Conservation (phyloP, 2,888 invertebrate species). For the Platycnemis pennipes region DNA sequence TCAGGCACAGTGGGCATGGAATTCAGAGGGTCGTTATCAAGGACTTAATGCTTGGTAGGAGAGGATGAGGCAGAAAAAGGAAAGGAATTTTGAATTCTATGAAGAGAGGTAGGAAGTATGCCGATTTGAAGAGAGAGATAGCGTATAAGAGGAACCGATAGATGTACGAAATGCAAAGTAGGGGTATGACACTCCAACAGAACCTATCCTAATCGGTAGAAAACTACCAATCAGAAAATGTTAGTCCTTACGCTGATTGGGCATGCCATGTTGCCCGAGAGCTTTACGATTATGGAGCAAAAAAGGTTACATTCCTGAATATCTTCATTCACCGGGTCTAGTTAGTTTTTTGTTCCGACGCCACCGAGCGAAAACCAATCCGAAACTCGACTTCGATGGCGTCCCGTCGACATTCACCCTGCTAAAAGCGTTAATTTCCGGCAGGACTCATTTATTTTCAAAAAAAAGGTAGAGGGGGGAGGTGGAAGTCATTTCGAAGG, state of each 20-base stretch:
- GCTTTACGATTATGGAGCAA: not conserved
- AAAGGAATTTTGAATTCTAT: no score
- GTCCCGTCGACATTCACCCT: not conserved
- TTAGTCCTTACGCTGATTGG: not conserved
- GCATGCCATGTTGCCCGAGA: not conserved
- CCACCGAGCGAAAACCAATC: not conserved
- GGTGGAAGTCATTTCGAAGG: not conserved
- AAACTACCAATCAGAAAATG: no score
- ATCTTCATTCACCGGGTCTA: not conserved
- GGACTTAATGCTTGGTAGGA: no score
- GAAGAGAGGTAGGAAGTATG: no score
- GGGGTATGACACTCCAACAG: no score
- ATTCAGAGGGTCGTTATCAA: no score
- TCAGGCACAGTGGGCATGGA: no score
- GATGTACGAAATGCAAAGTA: no score
- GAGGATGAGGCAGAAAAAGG: no score
- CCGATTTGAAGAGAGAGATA: no score
- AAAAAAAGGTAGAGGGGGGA: not conserved
- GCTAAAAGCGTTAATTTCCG: slow-evolving; percentile 24
- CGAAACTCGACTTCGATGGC: not conserved
- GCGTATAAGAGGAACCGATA: no score
- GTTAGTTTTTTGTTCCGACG: not conserved
- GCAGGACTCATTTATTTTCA: slow-evolving; percentile 29
- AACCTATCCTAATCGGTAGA: no score
- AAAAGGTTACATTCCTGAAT: not conserved